Conservation (phyloP, 1,140 invertebrate species). For the Microvelia longipes region DNA sequence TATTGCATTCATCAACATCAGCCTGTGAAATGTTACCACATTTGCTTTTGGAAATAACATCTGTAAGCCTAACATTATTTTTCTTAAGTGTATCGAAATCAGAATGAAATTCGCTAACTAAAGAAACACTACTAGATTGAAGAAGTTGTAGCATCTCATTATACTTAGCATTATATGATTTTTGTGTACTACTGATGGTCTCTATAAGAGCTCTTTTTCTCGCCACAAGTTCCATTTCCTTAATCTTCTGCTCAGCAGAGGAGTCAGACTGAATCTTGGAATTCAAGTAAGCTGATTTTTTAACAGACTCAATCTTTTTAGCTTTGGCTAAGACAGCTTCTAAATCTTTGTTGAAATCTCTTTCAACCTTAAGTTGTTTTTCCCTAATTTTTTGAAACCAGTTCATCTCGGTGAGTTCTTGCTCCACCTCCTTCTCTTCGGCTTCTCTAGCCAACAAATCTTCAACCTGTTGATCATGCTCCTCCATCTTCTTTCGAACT, state of each 20-base stretch:
- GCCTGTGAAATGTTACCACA: neutral
- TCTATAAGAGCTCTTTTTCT: neutral
- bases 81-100: neutral
- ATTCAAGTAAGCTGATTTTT: neutral
- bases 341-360: neutral
- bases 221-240: neutral
- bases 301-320: neutral
- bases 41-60: neutral
- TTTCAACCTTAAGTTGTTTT: neutral
- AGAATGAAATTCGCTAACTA: neutral
- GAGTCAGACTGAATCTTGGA: no score
- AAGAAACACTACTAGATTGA: neutral
- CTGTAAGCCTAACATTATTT: neutral
- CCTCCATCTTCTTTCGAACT: neutral
- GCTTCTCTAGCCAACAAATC: neutral
- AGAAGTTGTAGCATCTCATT: neutral
- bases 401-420: neutral
- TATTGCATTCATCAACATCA: neutral
- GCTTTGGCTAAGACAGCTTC: neutral
- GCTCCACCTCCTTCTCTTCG: neutral
- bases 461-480: neutral
- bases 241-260: neutral
- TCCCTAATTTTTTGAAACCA: neutral
- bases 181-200: neutral
- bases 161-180: neutral